Evolutionary conservation across 2,113 vertebrate species (phyloP).

Genomic region (Jacana jacana): DNA sequence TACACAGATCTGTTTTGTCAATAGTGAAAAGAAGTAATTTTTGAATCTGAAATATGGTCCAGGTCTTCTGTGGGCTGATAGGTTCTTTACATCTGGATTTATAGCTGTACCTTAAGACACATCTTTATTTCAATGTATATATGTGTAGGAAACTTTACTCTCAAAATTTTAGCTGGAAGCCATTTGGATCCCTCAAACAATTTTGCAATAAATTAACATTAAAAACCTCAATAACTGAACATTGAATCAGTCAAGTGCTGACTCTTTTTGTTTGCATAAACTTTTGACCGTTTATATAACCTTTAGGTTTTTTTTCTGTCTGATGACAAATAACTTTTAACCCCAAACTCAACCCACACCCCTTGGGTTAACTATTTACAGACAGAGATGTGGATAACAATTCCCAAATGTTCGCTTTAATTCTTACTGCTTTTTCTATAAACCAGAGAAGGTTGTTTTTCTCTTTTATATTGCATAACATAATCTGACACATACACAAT

Average conservation of each 20-base stretch:
- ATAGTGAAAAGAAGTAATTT: not conserved
- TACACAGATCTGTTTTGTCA: not conserved
- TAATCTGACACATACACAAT: not conserved
- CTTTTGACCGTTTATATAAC: constrained; percentile 53
- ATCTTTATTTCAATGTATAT: not conserved
- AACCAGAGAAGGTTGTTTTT: not conserved
- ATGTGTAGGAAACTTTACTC: not conserved
- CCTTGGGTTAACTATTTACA: constrained; percentile 36
- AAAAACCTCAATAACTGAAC: not conserved
- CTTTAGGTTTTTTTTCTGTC: not conserved
- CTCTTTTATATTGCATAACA: not conserved
- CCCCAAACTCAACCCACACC: not conserved
- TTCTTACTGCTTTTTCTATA: not conserved
- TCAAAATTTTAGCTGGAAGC: not conserved
- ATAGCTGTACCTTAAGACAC: not conserved
- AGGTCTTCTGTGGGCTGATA: not conserved
- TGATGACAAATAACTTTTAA: constrained; percentile 22
- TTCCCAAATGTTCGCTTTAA: not conserved
- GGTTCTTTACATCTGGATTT: not conserved
- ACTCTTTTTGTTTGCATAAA: constrained; percentile 13
- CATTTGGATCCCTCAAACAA: not conserved
- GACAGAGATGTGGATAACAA: not conserved
- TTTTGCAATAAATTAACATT: constrained; percentile 50
- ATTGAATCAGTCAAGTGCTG: not conserved
- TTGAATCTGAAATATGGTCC: not conserved